A percentile compares a stretch with the other conserved stretches of the same genome.
Conservation (phyloP, 2,113 vertebrate species). For the Engraulis encrasicolus region DNA sequence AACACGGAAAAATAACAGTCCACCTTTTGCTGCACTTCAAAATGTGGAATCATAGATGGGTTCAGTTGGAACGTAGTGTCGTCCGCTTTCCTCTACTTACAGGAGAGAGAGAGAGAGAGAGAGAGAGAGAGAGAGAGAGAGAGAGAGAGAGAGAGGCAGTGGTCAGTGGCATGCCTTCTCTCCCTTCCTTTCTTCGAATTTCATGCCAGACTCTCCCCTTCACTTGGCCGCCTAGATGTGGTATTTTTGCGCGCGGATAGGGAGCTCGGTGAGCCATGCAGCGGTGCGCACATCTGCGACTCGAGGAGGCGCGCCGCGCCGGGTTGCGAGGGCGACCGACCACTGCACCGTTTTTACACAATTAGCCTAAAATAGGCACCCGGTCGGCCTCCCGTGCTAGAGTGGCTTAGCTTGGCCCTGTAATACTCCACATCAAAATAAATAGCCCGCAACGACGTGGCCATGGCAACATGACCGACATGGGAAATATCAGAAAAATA, state of each 20-base stretch:
- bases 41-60: background rate
- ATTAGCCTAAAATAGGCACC: conserved; percentile 10
- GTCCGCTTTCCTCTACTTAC: background rate
- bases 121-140: background rate
- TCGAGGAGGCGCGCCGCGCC: background rate
- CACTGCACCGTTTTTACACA: background rate
- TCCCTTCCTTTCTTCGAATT: conserved; percentile 50
- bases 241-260: conserved; percentile 43
- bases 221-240: conserved; percentile 36
- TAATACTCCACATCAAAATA: background rate
- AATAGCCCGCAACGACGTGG: background rate
- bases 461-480: background rate
- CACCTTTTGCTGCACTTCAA: background rate
- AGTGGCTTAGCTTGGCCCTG: background rate
- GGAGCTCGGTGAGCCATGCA: conserved; percentile 15
- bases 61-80: background rate
- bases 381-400: background rate
- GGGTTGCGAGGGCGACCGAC: conserved; percentile 12
- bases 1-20: background rate
- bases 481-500: background rate
- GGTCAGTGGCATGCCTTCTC: conserved; percentile 29
- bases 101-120: background rate
- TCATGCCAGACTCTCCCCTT: conserved; percentile 61
- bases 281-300: conserved; percentile 20
- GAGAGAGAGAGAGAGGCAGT: background rate